These are phyloP conservation scores for Limonius californicus DNA, from an alignment of 1,140 invertebrate genomes.

Conservation along the genomic window DNA sequence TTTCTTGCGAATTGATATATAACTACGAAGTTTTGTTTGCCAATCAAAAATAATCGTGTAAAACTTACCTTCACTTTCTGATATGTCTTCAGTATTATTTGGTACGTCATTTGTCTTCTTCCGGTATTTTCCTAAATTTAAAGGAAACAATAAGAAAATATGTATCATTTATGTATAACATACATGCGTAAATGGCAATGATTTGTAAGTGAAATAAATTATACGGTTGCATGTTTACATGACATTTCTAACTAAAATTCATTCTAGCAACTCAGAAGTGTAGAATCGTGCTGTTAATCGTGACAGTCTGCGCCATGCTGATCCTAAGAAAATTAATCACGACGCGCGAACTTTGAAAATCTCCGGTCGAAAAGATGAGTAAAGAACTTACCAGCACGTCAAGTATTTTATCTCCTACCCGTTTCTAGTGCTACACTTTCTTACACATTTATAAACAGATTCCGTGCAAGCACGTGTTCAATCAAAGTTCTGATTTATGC, in stretches of 20 bases:
- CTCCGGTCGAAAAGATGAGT: neutral
- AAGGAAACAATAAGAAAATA: neutral
- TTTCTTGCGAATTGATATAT: too few relatives aligned
- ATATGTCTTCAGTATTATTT: neutral
- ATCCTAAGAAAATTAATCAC: slow-evolving; percentile 28
- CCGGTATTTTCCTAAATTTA: slow-evolving; percentile 23
- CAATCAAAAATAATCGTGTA: too few relatives aligned
- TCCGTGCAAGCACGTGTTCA: neutral
- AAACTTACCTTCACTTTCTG: neutral
- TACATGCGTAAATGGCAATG: slow-evolving; percentile 20
- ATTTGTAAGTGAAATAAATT: slow-evolving; percentile 39
- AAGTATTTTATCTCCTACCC: slow-evolving; percentile 13
- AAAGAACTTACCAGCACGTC: neutral
- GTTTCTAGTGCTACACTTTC: neutral
- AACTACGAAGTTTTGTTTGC: too few relatives aligned
- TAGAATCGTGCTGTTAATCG: slow-evolving; percentile 33
- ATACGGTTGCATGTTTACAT: slow-evolving; percentile 35
- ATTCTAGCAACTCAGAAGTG: slow-evolving; percentile 33
- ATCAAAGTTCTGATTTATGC: neutral
- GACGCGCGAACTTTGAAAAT: slow-evolving; percentile 19
- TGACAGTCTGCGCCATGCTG: slow-evolving; percentile 34
- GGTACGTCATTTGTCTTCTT: slow-evolving; percentile 24
- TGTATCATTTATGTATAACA: neutral
- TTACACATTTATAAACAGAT: neutral
- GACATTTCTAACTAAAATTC: slow-evolving; percentile 30